A percentile compares a stretch with the other conserved stretches of the same genome.
Evolutionary conservation across 2,797 vertebrate species (phyloP).

Genomic region (Karalla daura): DNA sequence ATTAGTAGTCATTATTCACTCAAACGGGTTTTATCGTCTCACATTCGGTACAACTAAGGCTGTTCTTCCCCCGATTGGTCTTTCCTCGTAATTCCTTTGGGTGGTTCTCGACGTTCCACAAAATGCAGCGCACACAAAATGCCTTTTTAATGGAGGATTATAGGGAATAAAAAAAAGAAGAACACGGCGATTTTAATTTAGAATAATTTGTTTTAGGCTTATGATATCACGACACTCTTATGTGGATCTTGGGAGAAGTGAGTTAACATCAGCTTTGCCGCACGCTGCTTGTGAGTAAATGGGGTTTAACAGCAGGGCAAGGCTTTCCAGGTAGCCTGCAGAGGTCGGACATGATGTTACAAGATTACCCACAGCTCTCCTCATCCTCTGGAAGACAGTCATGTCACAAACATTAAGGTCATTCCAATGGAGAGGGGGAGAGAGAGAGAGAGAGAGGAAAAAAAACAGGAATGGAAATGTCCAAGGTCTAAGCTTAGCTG

Average conservation of each 20-base stretch:
- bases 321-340: background rate
- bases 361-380: constrained; percentile 6
- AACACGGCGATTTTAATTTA: too few relatives aligned
- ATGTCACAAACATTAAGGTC: constrained; percentile 32
- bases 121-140: background rate
- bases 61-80: constrained; percentile 23
- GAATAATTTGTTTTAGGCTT: too few relatives aligned
- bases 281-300: background rate
- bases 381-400: constrained; percentile 3
- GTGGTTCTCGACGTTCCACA: background rate
- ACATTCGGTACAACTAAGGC: background rate
- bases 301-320: background rate
- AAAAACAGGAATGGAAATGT: constrained; percentile 24
- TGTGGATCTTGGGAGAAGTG: background rate
- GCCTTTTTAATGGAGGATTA: background rate
- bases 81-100: constrained; percentile 5
- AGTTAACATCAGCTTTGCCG: background rate
- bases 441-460: too few relatives aligned
- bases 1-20: constrained; percentile 9
- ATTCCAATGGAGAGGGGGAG: constrained; percentile 55
- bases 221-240: too few relatives aligned
- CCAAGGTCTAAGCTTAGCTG: constrained; percentile 20
- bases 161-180: background rate
- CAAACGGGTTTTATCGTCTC: constrained; percentile 16
- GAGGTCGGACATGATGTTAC: background rate